These are phyloP conservation scores for Ephialtes manifestator DNA, from an alignment of 2,888 invertebrate genomes.

Conservation along the genomic window DNA sequence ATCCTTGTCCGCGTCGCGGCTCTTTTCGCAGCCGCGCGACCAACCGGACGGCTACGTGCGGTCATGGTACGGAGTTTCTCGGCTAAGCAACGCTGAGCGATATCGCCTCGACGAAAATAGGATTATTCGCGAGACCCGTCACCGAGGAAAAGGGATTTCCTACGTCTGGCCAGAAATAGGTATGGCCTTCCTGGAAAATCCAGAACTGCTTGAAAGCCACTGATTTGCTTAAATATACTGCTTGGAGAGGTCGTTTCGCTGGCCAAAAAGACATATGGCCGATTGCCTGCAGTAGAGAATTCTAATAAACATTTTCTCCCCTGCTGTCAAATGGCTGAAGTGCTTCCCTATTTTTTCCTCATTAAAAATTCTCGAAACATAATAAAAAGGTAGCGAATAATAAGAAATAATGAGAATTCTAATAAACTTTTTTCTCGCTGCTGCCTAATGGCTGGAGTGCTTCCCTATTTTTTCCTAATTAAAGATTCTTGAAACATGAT, in stretches of 20 bases:
- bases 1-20: constrained; percentile 48
- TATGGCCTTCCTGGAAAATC: constrained; percentile 63
- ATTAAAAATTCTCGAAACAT: too few relatives aligned
- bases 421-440: background rate
- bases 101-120: constrained; percentile 67
- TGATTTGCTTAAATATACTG: constrained; percentile 21
- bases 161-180: constrained; percentile 66
- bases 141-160: constrained; percentile 61
- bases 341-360: too few relatives aligned
- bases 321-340: background rate
- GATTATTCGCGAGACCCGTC: constrained; percentile 57
- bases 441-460: background rate
- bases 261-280: background rate
- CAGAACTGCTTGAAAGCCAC: constrained; percentile 34
- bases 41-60: constrained; percentile 18
- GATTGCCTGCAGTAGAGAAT: background rate
- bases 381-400: too few relatives aligned
- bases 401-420: background rate
- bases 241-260: background rate
- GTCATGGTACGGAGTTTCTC: constrained; percentile 57
- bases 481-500: too few relatives aligned
- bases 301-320: background rate
- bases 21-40: background rate
- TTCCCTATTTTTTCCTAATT: too few relatives aligned
- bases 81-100: constrained; percentile 42